Base-by-base conservation (phyloP, 1,140 invertebrate genomes). In the Doryteuthis pealeii region DNA sequence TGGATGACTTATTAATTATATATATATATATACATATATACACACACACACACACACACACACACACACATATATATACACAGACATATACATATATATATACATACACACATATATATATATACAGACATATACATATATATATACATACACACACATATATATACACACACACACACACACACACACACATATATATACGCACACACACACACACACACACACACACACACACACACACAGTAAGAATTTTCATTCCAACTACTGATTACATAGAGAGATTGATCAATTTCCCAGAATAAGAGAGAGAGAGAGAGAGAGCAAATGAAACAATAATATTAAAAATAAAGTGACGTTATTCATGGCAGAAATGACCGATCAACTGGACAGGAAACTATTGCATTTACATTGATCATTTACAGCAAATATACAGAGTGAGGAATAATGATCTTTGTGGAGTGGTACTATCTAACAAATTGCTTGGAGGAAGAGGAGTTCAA, bases 21-120 rank as follows among this genome's bases (percentile, higher is more conserved):
- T n/a, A 73, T 30, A 71, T 72, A 67, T 73, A 76, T 35, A 73
- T 76, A 54, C 75, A 54, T 45, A 67, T 73, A 43, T 45, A 33
- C 35, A 45, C 66, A 70, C 54, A 54, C 68, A 70, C 45, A 33
- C n/a, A 68, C 18, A 10, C 35, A 74, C 35, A 28, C 65, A 62
- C 67, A 33, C 45, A 45, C 66, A 33, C 66, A 70, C 49, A 65
- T 28, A 32, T 69, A 31, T 33, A 31, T 69, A 8, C 28, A 69
- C 18, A 18, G 15, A 69, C 18, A 10, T 8, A 66, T 10, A 26
- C 65, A 26, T 26, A 66, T 10, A 66, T 26, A 22, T 26, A 66
- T 26, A 26, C 30, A 66, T 26, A 26, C 30, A 26, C 26, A 10
- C 10, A 22, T 26, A 26, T 10, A 22, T 10, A 30, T 26, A 26